These are phyloP conservation scores for Grantiella picta DNA, from an alignment of 2,113 vertebrate species.

Conservation along the genomic window DNA sequence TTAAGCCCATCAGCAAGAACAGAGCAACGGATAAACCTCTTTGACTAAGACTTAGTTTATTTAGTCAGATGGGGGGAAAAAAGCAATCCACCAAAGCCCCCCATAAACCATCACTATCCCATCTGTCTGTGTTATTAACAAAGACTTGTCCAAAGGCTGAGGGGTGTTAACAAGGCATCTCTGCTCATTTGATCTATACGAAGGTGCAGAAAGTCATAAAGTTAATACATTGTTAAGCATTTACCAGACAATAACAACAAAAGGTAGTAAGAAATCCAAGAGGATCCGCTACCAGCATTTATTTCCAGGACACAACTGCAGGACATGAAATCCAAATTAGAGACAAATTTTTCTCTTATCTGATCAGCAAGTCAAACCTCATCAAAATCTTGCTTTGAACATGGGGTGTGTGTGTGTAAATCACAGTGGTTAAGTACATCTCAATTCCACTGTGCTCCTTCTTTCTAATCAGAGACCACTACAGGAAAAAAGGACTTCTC, in stretches of 20 bases:
- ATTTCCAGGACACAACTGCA: background rate
- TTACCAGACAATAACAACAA: constrained; percentile 5
- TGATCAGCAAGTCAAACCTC: background rate
- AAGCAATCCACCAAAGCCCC: background rate
- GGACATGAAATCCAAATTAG: background rate
- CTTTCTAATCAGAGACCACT: background rate
- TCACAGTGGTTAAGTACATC: background rate
- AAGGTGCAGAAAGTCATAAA: constrained; percentile 53
- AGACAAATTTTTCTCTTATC: background rate
- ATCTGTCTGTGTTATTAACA: constrained; percentile 62
- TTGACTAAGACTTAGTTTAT: constrained; percentile 55
- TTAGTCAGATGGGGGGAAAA: constrained; percentile 39
- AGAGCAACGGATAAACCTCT: constrained; percentile 60
- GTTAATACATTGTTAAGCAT: constrained; percentile 42
- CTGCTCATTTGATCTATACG: background rate
- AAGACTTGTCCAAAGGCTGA: constrained; percentile 32
- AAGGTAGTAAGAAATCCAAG: background rate
- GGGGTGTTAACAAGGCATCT: constrained; percentile 49
- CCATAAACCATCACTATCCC: constrained; percentile 49
- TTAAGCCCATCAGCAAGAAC: constrained; percentile 61
- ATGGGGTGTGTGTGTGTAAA: background rate
- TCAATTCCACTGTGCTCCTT: background rate
- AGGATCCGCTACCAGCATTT: background rate
- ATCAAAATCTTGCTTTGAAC: background rate
- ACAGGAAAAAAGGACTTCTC: background rate